Evolutionary conservation across 1,140 invertebrate genomes (phyloP), one percentile per base, ranked within the genome.

Genomic region (Fopius arisanus): DNA sequence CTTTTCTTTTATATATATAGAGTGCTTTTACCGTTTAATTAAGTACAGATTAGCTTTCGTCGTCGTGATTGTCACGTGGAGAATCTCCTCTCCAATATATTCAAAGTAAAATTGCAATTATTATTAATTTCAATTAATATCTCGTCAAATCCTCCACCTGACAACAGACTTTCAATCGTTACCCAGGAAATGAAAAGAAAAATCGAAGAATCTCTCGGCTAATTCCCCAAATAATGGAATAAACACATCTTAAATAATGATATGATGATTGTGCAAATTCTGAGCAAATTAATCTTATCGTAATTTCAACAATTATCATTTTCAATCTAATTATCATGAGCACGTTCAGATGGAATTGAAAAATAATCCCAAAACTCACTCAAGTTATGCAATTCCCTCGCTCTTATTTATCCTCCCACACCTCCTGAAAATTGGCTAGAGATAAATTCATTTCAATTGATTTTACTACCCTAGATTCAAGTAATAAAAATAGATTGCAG

Each of bases 401-500:
- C 28, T n/a, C 33, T 14, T 16, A 16, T 48, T 48, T 48, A 4
- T 48, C 16, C 16, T 48, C 16, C n/a, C 16, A 2, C 33, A 1
- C 33, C 33, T 5, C 12, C n/a, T 33, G 12, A 29, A 31, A 65
- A 31, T 31, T 31, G n/a, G 29, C n/a, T 65, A 65, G 28, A 65
- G 29, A 33, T 31, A 65, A 66, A 63, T 41, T 74, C 40, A 68
- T 62, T 68, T 69, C 51, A 63, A 78, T 78, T 81, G 75, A 67
- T 63, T 77, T 83, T 67, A 59, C 62, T 65, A 65, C 14, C 33
- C 62, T 65, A 65, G 81, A 82, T 76, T 84, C 78, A 78, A 88
- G 84, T 87, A 88, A 86, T 87, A 87, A 88, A 88, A 88, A 87
- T 88, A 88, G 85, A 87, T 87, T 86, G 86, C 85, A 86, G 85